A percentile compares a stretch with the other conserved stretches of the same genome.
phyloP scores from a whole-genome alignment of 2,888 invertebrate species.

The Agonopterix heracliana region DNA sequence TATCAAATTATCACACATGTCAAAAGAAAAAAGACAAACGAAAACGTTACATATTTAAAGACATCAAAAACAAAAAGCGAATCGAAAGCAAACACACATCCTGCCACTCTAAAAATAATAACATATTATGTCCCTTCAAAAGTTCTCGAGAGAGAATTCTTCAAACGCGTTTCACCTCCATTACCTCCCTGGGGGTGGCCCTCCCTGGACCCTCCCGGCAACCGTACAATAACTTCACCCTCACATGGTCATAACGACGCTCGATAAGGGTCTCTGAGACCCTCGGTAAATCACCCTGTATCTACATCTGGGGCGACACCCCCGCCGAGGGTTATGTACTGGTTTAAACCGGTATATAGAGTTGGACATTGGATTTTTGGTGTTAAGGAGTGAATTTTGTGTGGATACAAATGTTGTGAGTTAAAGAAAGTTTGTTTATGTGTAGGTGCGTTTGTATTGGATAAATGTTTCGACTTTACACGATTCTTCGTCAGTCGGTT shows the following conservation, averaged over 20 bases:
- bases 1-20: too few relatives aligned
- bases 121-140: constrained; percentile 67
- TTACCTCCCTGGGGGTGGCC: constrained; percentile 24
- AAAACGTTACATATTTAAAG: too few relatives aligned
- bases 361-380: constrained; percentile 43
- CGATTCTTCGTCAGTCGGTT: background rate
- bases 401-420: background rate
- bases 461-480: background rate
- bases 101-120: constrained; percentile 58
- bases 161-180: constrained; percentile 43
- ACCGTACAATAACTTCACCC: constrained; percentile 65
- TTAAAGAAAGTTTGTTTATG: background rate
- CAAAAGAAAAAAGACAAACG: too few relatives aligned
- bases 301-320: constrained; percentile 59
- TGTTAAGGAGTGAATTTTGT: background rate
- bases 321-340: constrained; percentile 38
- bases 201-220: constrained; percentile 35
- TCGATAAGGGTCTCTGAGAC: constrained; percentile 71
- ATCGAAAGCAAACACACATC: constrained; percentile 50
- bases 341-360: constrained; percentile 22
- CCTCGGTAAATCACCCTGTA: constrained; percentile 72
- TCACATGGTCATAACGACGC: constrained; percentile 76
- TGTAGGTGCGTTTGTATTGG: background rate
- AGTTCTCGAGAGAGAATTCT: constrained; percentile 45
- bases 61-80: constrained; percentile 25